Conservation (phyloP, 2,888 invertebrate genomes). For the Drosophila cracens region DNA sequence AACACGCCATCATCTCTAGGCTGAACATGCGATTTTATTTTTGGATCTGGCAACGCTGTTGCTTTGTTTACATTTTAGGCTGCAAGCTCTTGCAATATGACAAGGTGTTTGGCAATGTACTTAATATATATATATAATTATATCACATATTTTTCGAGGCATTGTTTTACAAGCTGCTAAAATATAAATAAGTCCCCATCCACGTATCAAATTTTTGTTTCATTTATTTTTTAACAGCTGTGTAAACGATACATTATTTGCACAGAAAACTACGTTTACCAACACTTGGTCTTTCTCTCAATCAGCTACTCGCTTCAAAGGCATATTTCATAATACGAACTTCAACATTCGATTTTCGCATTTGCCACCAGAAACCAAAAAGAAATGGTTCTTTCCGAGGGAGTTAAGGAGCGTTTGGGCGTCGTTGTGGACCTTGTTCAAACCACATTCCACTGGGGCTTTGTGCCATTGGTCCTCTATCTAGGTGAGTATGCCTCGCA, state of each 20-base stretch:
- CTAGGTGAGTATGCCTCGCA: constrained; percentile 86
- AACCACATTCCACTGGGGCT: constrained; percentile 89
- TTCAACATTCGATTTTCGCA: constrained; percentile 24
- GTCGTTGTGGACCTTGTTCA: constrained; percentile 87
- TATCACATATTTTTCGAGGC: background rate
- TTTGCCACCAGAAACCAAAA: constrained; percentile 18
- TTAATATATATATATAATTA: background rate
- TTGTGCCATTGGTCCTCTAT: constrained; percentile 89
- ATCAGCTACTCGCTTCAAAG: constrained; percentile 27
- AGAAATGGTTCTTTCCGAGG: constrained; percentile 85
- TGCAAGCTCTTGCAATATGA: background rate
- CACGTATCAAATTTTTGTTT: constrained; percentile 2
- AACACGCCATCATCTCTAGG: background rate
- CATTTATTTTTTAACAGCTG: constrained; percentile 6
- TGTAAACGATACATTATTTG: background rate
- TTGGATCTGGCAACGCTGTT: constrained; percentile 23
- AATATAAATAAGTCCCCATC: background rate
- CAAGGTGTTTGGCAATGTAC: background rate
- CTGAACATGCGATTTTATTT: background rate
- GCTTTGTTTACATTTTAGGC: constrained; percentile 44
- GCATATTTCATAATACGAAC: constrained; percentile 45
- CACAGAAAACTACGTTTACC: constrained; percentile 25
- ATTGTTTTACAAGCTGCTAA: background rate
- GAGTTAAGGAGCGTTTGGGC: constrained; percentile 88
- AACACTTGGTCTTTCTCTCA: constrained; percentile 41